Evolutionary conservation across 1,140 invertebrate species (phyloP), one percentile per base, ranked within the genome.

Genomic region (Ceratoteleas bidentatus): DNA sequence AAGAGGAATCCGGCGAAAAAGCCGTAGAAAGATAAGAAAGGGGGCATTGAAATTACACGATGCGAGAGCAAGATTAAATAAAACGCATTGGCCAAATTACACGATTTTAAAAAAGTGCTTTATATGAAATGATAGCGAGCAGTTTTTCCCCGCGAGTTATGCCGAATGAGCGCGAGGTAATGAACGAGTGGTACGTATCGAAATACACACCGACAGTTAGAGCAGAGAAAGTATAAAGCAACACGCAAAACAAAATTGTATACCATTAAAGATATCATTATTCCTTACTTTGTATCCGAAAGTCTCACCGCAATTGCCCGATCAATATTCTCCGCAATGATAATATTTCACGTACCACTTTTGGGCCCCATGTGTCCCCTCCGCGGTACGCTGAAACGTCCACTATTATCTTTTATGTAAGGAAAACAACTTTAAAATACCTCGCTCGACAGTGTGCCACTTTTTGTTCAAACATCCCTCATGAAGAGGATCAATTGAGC

Each of bases 201-300:
- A 78, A 64, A 61, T 62, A 65, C 57, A 68, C 50, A 68, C 57
- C 47, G 50, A 73, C 75, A 68, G 57, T 68, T 57, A 81, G 54
- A 74, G 64, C 62, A 74, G 68, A 81, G 70, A 75, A 81, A 81
- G 70, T 81, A 75, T 81, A 75, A 75, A 70, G 60, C 47, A 75
- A 81, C 78, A 81, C 65, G 70, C 78, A 57, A 74, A 81, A 75
- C 64, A 65, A 81, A 81, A 81, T 81, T 81, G 78, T 70, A 81
- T 74, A 45, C 47, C 60, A 75, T 81, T 81, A 81, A 81, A 81
- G 70, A 75, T 75, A 81, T 81, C 65, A 75, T 81, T 81, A 75
- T 81, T 75, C n/a, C 47, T 81, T 81, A 81, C 78, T 81, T 81
- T 81, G 78, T 81, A 74, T 70, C 70, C 70, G 70, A 81, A 81